Percentiles rank a stretch among this genome's conserved stretches.
These are phyloP conservation scores for Neopelma chrysocephalum DNA, from an alignment of 2,797 vertebrate species.

Conservation along the genomic window DNA sequence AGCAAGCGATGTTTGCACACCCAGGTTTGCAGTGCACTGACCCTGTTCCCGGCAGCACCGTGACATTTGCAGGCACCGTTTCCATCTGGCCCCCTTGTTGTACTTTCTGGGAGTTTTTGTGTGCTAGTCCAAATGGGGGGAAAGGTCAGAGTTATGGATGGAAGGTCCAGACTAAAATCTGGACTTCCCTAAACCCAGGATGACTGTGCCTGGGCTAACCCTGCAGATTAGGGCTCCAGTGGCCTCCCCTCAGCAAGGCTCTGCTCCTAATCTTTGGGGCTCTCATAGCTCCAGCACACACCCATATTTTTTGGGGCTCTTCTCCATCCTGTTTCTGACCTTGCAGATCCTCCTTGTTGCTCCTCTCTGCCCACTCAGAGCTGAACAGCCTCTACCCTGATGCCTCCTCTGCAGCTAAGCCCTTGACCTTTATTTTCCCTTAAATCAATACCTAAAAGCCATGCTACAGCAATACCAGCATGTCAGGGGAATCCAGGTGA, in stretches of 20 bases:
- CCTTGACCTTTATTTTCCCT: slow-evolving; percentile 17
- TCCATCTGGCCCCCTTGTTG: background rate
- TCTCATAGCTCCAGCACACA: accelerated
- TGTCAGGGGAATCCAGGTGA: background rate
- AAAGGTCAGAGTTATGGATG: background rate
- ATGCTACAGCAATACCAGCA: background rate
- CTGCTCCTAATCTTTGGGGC: background rate
- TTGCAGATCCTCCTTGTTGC: background rate
- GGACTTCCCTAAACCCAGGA: background rate
- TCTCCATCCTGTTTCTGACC: background rate
- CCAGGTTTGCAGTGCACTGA: background rate
- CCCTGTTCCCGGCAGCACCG: background rate
- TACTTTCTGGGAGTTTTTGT: background rate
- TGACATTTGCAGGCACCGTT: background rate
- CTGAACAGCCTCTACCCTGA: background rate
- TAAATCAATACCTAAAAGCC: slow-evolving; percentile 25
- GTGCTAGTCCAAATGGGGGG: background rate
- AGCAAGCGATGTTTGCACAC: background rate
- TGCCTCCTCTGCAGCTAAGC: background rate
- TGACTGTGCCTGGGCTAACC: background rate
- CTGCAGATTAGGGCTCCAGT: background rate
- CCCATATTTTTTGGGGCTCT: background rate
- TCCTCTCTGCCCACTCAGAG: background rate
- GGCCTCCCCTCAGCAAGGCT: background rate
- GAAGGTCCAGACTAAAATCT: background rate